Base-by-base conservation (phyloP, 2,113 vertebrate genomes). In the Tachysurus vachellii region DNA sequence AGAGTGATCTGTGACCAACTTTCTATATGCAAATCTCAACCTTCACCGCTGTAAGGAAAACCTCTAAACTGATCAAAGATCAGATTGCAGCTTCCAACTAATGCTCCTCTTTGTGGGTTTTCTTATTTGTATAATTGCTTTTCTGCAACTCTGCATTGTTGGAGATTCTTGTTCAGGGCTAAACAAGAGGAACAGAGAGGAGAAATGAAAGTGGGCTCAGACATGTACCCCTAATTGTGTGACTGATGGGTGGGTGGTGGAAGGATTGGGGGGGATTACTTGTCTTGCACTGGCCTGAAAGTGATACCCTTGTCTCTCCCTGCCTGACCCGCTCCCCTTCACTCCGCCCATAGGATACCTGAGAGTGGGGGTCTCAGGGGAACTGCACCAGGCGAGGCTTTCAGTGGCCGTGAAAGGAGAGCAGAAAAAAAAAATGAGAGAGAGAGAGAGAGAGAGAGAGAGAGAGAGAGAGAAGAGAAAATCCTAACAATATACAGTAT, bases 301-400 rank as follows among this genome's bases (percentile, higher is more conserved):
- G 90, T 6, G 95, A 96, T 96, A 96, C 88, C 95, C 95, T 96
- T 96, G 95, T 95, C 94, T 96, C 93, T 93, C 94, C 92, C 92
- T 92, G 93, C 94, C 93, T 94, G 93, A 93, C 95, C 94, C 93
- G 94, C 93, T 95, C 93, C 92, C 93, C 93, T 92, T 94, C 90
- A 92, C 95, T 95, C 95, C 96, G 96, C 95, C 96, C 95, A 95
- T 93, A 90, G 89, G 93, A 92, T 92, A 93, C 93, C 93, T 92
- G 93, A 96, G 95, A 96, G 94, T 94, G 93, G 93, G 94, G 93
- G 94, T 96, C 95, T 93, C 95, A 91, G 92, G 95, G 95, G 96
- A 96, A 92, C 91, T 91, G 93, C 93, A 94, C 93, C 91, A 93
- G 94, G 92, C 93, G 92, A 94, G 93, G 93, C 94, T 95, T 96